These are phyloP conservation scores for Beris morrisii DNA, from an alignment of 2,888 invertebrate species.

Conservation along the genomic window DNA sequence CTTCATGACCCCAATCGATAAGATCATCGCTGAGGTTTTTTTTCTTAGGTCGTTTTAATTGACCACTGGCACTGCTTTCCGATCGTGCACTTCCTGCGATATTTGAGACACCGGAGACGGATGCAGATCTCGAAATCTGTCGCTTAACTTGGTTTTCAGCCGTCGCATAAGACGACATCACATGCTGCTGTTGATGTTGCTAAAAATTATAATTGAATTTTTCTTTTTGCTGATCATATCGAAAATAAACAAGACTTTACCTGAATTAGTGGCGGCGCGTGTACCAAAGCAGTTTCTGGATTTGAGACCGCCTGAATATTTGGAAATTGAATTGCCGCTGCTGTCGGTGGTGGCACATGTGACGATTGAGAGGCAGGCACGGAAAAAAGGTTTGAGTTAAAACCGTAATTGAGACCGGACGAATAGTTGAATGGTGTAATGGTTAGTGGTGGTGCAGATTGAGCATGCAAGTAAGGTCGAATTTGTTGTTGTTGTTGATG, in stretches of 20 bases:
- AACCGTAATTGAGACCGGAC: slow-evolving; percentile 46
- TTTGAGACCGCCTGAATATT: slow-evolving; percentile 37
- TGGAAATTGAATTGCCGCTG: slow-evolving; percentile 17
- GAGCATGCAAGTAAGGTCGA: slow-evolving; percentile 21
- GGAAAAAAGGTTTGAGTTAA: slow-evolving; percentile 41
- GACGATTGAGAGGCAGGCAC: slow-evolving; percentile 23
- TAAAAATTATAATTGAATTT: slow-evolving; percentile 3
- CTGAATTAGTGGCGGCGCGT: slow-evolving; percentile 20
- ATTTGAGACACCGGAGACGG: slow-evolving; percentile 40
- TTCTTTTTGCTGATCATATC: neutral
- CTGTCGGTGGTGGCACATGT: neutral
- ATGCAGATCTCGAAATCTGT: slow-evolving; percentile 41
- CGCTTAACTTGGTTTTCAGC: slow-evolving; percentile 2
- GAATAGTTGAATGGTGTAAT: slow-evolving; percentile 41
- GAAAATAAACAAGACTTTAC: neutral
- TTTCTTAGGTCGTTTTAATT: slow-evolving; percentile 30
- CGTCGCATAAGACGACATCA: neutral
- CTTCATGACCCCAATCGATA: slow-evolving; percentile 52
- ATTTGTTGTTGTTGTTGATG: slow-evolving; percentile 6
- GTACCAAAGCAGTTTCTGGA: slow-evolving; percentile 36
- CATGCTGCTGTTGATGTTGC: slow-evolving; percentile 29
- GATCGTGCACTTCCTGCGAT: slow-evolving; percentile 3
- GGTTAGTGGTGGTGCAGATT: slow-evolving; percentile 35
- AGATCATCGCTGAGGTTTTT: slow-evolving; percentile 45
- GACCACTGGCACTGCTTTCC: neutral